A percentile compares a stretch with the other conserved stretches of the same genome.
Evolutionary conservation across 2,113 vertebrate genomes (phyloP).

Genomic region (Oenanthe melanoleuca): DNA sequence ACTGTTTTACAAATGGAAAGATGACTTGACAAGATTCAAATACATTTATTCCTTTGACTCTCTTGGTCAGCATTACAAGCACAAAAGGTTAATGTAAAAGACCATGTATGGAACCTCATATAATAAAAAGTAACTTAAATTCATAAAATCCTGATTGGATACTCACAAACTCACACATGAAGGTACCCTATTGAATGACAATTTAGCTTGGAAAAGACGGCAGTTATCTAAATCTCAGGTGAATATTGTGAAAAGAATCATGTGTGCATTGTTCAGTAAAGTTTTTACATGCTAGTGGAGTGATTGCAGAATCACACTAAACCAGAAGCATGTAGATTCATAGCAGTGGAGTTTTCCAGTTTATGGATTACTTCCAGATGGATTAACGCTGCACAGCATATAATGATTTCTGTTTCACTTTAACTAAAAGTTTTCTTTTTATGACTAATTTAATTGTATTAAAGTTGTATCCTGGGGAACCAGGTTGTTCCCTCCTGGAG

Average conservation of each 20-base stretch:
- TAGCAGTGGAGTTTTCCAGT: constrained; percentile 3
- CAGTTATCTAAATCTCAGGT: neutral
- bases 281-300: neutral
- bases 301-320: neutral
- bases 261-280: neutral
- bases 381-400: neutral
- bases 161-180: neutral
- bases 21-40: neutral
- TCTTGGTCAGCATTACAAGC: neutral
- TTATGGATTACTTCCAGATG: neutral
- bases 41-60: neutral
- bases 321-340: neutral
- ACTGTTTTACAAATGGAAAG: neutral
- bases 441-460: neutral
- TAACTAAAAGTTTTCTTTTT: constrained; percentile 26
- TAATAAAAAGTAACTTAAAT: neutral
- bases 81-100: neutral
- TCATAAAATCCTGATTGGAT: neutral
- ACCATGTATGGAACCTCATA: neutral
- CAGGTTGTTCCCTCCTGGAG: neutral
- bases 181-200: neutral
- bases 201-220: neutral
- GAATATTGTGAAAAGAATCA: neutral
- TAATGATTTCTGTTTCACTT: constrained; percentile 19
- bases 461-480: neutral